Evolutionary conservation across 2,888 invertebrate species (phyloP), one percentile per base, ranked within the genome.

Genomic region (Augochlorella aurata): DNA sequence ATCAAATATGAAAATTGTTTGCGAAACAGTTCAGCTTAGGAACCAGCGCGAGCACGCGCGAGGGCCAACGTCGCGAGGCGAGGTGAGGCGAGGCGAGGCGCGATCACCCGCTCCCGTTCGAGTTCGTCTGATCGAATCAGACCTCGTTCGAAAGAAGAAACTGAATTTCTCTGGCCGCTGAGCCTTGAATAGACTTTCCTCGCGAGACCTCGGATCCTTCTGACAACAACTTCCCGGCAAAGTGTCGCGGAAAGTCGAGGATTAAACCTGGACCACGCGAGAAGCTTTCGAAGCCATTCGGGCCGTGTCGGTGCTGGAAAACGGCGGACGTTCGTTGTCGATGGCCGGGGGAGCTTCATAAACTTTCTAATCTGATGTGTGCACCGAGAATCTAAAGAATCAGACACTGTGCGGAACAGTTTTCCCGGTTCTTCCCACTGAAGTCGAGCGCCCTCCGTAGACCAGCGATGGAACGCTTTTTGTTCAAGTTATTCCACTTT

Each of bases 1-100:
- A 81, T 81, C 79, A 81, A 66, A 74, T 79, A 79, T 79, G 79
- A 74, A 74, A 70, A 81, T 79, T 70, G 69, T 81, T 81, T 79
- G 74, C 81, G 74, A 81, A 79, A 79, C 79, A 76, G 79, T 71
- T 67, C 61, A 71, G 71, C 76, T 50, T 24, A 24, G 54, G 76
- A 79, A 70, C 70, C 29, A n/a, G 16, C 12, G n/a, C 14, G 10
- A 24, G 21, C 45, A 14, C 16, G n/a, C 14, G 10, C 45, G 21
- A 24, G 24, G 58, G 14, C 58, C 54, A 12, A 18, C 54, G 12
- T 21, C 58, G 58, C 24, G 21, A 12, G 21, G 24, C 38, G 38
- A 38, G 38, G 5, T 4, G 38, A 54, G 52, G 52, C 18, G 52
- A 7, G 24, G 58, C 9, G 5, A 61, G 24, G 1, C 38, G 38